Conservation (phyloP, 2,113 vertebrate species). For the Tilapia sparmanii region DNA sequence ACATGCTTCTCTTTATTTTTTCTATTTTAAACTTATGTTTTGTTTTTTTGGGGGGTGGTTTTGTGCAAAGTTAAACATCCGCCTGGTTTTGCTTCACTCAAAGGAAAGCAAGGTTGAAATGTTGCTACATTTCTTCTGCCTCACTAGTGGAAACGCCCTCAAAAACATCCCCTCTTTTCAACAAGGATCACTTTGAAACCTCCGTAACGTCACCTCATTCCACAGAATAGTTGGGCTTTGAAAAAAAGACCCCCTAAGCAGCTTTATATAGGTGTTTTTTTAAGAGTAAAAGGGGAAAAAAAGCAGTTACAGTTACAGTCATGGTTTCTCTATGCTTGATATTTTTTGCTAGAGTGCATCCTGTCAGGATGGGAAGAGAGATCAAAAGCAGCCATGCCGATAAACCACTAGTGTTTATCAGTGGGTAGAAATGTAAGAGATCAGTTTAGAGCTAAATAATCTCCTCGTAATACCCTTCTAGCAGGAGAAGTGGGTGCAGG, state of each 20-base stretch:
- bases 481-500: neutral
- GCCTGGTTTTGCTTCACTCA: neutral
- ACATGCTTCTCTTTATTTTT: neutral
- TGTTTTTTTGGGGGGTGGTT: neutral
- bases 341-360: slow-evolving; percentile 20
- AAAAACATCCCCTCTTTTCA: neutral
- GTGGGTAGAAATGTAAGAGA: slow-evolving; percentile 11
- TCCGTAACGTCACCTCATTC: neutral
- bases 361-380: slow-evolving; percentile 45
- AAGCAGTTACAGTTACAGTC: neutral
- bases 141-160: neutral
- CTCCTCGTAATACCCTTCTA: slow-evolving; percentile 17
- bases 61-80: neutral
- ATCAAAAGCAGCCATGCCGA: slow-evolving; percentile 45
- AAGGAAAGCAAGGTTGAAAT: neutral
- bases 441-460: slow-evolving; percentile 14
- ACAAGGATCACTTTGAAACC: neutral
- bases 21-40: neutral
- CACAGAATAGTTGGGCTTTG: neutral
- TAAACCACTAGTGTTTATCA: slow-evolving; percentile 28
- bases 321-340: slow-evolving; percentile 8
- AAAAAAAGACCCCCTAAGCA: neutral
- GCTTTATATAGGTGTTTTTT: neutral
- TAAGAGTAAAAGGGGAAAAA: neutral
- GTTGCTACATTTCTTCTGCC: neutral